These are phyloP conservation scores for Eristalis arbustorum DNA, from an alignment of 2,888 invertebrate species.

Conservation along the genomic window DNA sequence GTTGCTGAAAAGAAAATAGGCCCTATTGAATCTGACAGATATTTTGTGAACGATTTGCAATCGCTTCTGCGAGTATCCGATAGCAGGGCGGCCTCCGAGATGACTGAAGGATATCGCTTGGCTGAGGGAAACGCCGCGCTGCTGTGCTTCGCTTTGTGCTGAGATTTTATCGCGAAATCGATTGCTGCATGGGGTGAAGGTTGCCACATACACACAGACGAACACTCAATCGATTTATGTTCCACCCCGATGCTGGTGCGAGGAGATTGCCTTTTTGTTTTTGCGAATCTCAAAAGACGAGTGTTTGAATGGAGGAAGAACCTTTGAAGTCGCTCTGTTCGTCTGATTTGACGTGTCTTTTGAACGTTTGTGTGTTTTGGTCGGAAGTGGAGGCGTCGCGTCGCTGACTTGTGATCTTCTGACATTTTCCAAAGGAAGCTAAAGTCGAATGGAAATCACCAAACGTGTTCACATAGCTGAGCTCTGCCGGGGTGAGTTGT, in stretches of 20 bases:
- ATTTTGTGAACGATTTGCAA: slow-evolving; percentile 1
- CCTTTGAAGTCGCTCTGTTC: neutral
- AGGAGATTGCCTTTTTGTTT: slow-evolving; percentile 13
- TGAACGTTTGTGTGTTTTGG: neutral
- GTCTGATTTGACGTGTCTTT: neutral
- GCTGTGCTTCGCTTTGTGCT: neutral
- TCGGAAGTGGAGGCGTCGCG: neutral
- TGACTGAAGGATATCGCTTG: neutral
- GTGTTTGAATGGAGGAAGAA: neutral
- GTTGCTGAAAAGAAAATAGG: slow-evolving; percentile 1
- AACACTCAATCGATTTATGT: neutral
- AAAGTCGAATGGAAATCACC: too few relatives aligned
- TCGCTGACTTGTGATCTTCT: too few relatives aligned
- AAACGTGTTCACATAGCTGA: too few relatives aligned
- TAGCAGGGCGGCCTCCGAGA: neutral
- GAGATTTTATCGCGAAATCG: slow-evolving; percentile 14
- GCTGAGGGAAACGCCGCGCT: neutral
- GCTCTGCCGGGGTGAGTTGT: too few relatives aligned
- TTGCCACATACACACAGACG: neutral
- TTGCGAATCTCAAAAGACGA: slow-evolving; percentile 2
- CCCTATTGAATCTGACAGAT: slow-evolving; percentile 3
- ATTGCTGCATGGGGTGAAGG: neutral
- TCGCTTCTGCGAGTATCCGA: neutral
- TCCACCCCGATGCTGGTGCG: neutral
- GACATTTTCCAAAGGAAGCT: too few relatives aligned